phyloP scores from a whole-genome alignment of 2,888 invertebrate genomes.

The Sympetrum striolatum region DNA sequence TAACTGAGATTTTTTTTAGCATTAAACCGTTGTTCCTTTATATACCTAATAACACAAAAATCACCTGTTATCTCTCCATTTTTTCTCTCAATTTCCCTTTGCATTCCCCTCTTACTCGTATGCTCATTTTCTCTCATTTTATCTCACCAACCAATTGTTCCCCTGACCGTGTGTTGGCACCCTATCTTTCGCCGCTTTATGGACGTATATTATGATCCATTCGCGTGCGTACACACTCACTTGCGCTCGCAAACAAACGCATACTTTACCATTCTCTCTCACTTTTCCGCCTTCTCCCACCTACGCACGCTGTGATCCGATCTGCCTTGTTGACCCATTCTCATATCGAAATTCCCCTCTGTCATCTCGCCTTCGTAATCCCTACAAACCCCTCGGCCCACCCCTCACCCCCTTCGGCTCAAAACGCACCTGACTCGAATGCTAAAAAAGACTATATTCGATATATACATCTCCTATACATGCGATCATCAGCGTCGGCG shows the following conservation, averaged over 20 bases:
- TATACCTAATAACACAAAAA: no score
- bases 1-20: no score
- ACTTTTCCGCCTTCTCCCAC: not conserved
- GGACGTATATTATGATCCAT: not conserved
- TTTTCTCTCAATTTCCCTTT: no score
- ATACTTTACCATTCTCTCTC: not conserved
- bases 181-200: not conserved
- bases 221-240: not conserved
- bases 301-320: not conserved
- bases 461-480: not conserved
- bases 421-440: not conserved
- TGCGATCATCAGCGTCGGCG: not conserved
- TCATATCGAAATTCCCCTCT: not conserved
- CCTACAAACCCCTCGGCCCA: not conserved
- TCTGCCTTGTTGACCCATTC: not conserved
- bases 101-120: no score
- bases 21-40: no score
- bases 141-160: no score
- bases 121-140: no score
- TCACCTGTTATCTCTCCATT: no score
- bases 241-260: not conserved
- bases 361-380: not conserved
- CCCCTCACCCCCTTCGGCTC: not conserved
- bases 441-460: not conserved
- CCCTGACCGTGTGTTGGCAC: no score